Conservation (phyloP, 2,888 invertebrate genomes). For the Pardosa pseudoannulata region DNA sequence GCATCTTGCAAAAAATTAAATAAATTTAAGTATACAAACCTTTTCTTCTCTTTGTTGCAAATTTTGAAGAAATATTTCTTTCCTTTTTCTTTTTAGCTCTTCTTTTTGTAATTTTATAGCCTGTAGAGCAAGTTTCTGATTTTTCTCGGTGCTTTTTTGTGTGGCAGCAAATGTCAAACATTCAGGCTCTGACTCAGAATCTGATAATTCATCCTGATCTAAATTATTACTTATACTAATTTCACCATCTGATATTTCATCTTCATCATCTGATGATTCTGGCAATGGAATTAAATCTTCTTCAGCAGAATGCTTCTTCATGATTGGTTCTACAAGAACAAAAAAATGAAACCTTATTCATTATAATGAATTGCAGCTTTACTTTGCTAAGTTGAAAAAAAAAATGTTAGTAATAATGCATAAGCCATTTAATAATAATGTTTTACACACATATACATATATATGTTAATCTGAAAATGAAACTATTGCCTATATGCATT, state of each 20-base stretch:
- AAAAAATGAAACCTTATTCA: too few relatives aligned
- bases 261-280: not conserved
- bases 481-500: too few relatives aligned
- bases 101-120: not conserved
- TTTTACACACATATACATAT: too few relatives aligned
- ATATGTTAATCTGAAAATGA: too few relatives aligned
- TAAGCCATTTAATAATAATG: too few relatives aligned
- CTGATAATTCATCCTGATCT: not conserved
- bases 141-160: not conserved
- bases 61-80: constrained; percentile 3
- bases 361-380: too few relatives aligned
- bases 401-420: too few relatives aligned
- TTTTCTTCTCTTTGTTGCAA: not conserved
- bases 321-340: too few relatives aligned
- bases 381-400: too few relatives aligned
- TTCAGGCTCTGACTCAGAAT: not conserved
- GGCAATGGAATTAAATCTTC: not conserved
- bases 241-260: not conserved
- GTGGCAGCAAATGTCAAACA: not conserved
- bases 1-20: too few relatives aligned
- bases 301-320: not conserved
- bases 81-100: not conserved
- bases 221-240: not conserved
- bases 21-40: too few relatives aligned
- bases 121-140: not conserved